phyloP scores from a whole-genome alignment of 2,113 vertebrate genomes.

The Boulengeromyrus knoepffleri region DNA sequence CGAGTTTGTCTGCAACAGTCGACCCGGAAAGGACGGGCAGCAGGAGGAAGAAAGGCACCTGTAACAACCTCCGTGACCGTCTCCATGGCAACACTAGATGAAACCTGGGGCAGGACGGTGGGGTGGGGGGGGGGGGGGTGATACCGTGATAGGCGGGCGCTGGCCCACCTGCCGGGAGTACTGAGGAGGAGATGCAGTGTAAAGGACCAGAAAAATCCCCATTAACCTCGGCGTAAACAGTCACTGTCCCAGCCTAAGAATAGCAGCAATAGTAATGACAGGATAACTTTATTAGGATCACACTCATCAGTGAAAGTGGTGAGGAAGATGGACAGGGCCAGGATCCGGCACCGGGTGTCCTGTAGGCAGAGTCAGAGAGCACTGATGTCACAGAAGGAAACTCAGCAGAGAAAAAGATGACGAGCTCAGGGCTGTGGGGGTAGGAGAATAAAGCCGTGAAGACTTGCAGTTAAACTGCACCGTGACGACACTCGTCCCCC shows the following conservation, averaged over 20 bases:
- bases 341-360: neutral
- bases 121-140: neutral
- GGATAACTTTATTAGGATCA: neutral
- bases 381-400: neutral
- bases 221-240: neutral
- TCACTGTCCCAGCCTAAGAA: neutral
- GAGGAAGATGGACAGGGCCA: neutral
- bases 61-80: neutral
- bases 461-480: neutral
- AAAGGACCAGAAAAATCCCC: neutral
- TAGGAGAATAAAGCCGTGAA: neutral
- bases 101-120: constrained; percentile 17
- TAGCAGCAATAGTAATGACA: neutral
- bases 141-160: neutral
- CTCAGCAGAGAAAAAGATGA: neutral
- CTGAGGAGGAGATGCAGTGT: neutral
- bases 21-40: neutral
- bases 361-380: neutral
- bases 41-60: neutral
- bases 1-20: neutral
- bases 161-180: neutral
- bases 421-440: neutral
- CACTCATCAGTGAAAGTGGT: neutral
- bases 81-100: constrained; percentile 25
- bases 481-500: neutral